Percentiles rank a stretch among this genome's conserved stretches.
phyloP scores from a whole-genome alignment of 1,140 invertebrate species.

The Drosophila ambigua region DNA sequence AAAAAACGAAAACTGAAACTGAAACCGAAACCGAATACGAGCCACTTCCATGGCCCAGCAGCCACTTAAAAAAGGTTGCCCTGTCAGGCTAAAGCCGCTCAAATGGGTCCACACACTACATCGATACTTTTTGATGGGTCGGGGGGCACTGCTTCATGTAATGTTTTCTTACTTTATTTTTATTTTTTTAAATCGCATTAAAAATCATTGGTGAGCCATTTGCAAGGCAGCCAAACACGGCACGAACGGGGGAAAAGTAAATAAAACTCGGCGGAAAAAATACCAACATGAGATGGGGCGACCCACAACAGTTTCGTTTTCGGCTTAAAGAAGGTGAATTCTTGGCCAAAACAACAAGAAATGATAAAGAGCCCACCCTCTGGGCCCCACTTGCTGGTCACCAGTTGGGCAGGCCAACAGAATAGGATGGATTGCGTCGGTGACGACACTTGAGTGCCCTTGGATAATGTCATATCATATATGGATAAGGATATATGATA shows the following conservation, averaged over 20 bases:
- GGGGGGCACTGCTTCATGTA: constrained; percentile 29
- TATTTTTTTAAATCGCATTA: constrained; percentile 74
- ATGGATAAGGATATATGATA: too few relatives aligned
- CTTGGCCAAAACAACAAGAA: constrained; percentile 50
- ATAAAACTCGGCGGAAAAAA: constrained; percentile 24
- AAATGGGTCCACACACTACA: constrained; percentile 20
- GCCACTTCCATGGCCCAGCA: constrained; percentile 52
- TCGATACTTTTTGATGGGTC: too few relatives aligned
- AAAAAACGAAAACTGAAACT: constrained; percentile 4
- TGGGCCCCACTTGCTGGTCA: too few relatives aligned
- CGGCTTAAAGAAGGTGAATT: constrained; percentile 66
- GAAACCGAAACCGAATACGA: constrained; percentile 23
- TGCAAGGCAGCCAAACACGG: constrained; percentile 54
- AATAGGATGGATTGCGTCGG: too few relatives aligned
- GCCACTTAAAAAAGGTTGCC: constrained; percentile 78
- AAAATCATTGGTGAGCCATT: constrained; percentile 71
- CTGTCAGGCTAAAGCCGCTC: constrained; percentile 45
- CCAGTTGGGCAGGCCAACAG: constrained; percentile 35
- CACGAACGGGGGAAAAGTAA: constrained; percentile 11
- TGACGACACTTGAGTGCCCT: too few relatives aligned
- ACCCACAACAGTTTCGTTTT: constrained; percentile 70
- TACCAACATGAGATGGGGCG: constrained; percentile 29
- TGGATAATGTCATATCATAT: too few relatives aligned
- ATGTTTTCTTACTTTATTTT: constrained; percentile 24
- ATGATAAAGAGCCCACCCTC: constrained; percentile 6